Evolutionary conservation across 2,113 vertebrate species (phyloP).

Genomic region (Hemibagrus wyckioides): DNA sequence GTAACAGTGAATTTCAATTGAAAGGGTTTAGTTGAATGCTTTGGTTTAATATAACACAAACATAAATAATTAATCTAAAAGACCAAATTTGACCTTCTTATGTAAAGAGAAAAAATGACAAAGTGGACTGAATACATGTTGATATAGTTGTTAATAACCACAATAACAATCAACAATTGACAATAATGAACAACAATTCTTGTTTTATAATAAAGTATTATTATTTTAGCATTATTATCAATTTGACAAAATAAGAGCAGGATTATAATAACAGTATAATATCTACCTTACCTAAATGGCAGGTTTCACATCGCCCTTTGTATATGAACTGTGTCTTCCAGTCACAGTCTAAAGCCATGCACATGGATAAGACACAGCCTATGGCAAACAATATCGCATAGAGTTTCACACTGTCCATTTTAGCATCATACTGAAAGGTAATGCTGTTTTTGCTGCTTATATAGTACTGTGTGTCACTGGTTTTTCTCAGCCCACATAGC

Average conservation of each 20-base stretch:
- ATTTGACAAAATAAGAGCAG: neutral
- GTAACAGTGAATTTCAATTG: neutral
- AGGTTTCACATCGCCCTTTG: conserved; percentile 51
- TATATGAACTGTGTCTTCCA: neutral
- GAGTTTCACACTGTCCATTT: conserved; percentile 39
- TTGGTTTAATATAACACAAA: neutral
- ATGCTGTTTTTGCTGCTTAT: conserved; percentile 4
- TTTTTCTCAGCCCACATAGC: neutral
- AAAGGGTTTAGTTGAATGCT: neutral
- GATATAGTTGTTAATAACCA: neutral
- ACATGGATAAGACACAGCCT: conserved; percentile 28
- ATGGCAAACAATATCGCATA: conserved; percentile 11
- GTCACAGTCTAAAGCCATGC: conserved; percentile 42
- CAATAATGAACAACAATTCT: too few relatives aligned
- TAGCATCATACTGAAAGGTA: neutral
- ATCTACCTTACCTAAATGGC: conserved; percentile 65
- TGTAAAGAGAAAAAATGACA: neutral
- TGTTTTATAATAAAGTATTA: neutral
- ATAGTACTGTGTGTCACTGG: neutral
- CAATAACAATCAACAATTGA: neutral
- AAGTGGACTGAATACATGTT: neutral
- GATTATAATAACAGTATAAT: neutral
- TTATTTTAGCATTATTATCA: neutral
- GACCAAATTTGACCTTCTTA: neutral
- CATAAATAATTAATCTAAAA: neutral